A percentile compares a stretch with the other conserved stretches of the same genome.
These are phyloP conservation scores for Ficedula albicollis DNA, from an alignment of 2,797 vertebrate species.

Conservation along the genomic window DNA sequence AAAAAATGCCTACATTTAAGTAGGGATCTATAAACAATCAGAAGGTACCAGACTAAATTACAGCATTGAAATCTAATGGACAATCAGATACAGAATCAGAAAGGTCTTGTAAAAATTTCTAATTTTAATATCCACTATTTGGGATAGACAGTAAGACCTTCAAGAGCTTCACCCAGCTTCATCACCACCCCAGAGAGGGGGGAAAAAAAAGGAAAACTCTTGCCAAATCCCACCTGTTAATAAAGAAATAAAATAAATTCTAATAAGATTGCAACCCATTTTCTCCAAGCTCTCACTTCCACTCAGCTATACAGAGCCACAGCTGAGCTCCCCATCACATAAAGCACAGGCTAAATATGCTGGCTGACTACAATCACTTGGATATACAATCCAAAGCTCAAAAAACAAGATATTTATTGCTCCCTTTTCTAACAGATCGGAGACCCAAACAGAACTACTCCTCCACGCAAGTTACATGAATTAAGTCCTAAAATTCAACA, in stretches of 20 bases:
- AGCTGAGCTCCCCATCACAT: constrained; percentile 73
- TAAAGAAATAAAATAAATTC: constrained; percentile 31
- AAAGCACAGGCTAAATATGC: constrained; percentile 58
- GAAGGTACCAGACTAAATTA: background rate
- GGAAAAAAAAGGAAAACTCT: background rate
- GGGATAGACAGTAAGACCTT: background rate
- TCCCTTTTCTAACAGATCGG: background rate
- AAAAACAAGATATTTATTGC: background rate
- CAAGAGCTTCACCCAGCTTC: background rate
- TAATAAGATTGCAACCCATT: background rate
- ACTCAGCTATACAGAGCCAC: constrained; percentile 65
- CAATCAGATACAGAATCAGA: background rate
- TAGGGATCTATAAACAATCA: background rate
- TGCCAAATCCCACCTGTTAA: constrained; percentile 23
- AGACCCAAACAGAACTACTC: constrained; percentile 3
- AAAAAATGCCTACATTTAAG: background rate
- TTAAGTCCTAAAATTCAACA: constrained; percentile 45
- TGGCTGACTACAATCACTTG: constrained; percentile 12
- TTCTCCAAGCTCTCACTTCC: constrained; percentile 65
- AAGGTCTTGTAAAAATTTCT: background rate
- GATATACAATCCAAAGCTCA: constrained; percentile 38
- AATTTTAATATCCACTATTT: background rate
- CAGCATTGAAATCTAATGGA: background rate
- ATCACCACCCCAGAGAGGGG: rapidly evolving
- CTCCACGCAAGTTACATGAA: constrained; percentile 9